Percentiles rank a stretch among this genome's conserved stretches.
Evolutionary conservation across 1,140 invertebrate genomes (phyloP).

Genomic region (Lasioglossum albipes): DNA sequence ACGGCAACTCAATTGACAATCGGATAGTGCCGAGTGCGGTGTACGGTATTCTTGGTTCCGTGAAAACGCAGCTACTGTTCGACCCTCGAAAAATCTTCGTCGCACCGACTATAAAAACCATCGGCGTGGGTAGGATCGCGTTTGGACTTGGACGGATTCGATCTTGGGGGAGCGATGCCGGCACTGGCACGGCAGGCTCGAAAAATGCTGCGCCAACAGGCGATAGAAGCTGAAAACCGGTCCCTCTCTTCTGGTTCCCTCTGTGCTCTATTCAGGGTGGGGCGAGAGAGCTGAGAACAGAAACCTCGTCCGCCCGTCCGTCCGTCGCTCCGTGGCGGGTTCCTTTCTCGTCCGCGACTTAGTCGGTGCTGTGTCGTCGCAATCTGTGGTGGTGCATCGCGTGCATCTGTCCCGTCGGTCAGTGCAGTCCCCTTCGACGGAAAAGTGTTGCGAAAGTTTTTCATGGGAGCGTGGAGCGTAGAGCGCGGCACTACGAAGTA

Average conservation of each 20-base stretch:
- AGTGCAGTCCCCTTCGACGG: no score
- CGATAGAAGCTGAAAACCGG: background rate
- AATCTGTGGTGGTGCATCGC: slow-evolving; percentile 8
- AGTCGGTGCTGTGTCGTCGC: slow-evolving; percentile 20
- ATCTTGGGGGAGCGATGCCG: background rate
- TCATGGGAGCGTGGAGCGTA: slow-evolving; percentile 31
- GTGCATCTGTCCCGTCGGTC: background rate
- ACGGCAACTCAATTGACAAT: slow-evolving; percentile 50
- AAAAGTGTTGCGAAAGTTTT: background rate
- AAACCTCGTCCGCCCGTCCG: background rate
- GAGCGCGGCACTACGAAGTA: background rate
- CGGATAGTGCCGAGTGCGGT: background rate
- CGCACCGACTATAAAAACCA: no score
- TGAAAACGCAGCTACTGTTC: background rate
- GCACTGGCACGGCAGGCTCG: background rate
- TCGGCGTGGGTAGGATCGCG: no score
- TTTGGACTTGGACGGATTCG: no score
- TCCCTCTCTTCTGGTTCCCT: background rate
- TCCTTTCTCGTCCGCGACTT: slow-evolving; percentile 6
- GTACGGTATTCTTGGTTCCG: background rate
- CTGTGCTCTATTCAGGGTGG: slow-evolving; percentile 22
- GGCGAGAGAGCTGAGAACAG: slow-evolving; percentile 19
- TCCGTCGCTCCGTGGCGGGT: background rate
- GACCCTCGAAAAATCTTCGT: no score
- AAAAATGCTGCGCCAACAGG: background rate